Base-by-base conservation (phyloP, 2,888 invertebrate genomes). In the Aphelenchoides bicaudatus region DNA sequence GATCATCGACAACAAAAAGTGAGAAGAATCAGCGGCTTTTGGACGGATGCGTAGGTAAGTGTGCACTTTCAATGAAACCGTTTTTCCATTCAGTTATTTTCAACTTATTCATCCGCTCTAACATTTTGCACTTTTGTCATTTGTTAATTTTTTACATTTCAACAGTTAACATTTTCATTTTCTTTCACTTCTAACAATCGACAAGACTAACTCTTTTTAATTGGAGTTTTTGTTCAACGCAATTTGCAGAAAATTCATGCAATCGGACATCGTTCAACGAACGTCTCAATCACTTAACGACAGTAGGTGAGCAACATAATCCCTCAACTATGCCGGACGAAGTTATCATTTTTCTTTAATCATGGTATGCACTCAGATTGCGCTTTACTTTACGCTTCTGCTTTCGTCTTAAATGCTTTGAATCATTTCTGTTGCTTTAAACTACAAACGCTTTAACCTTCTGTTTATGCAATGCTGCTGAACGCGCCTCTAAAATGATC, bases 271-370 rank as follows among this genome's bases (percentile, higher is more conserved):
- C 23, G 49, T 23, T 5, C 10, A 16, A 10, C 28, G 28, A 31
- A 30, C 19, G 31, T 13, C 49, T 48, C 30, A 25, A 25, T 25
- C 28, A 29, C 6, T 6, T 16, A 19, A 48, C 37, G 21, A 19
- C 52, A n/a, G n/a, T n/a, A n/a, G n/a, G n/a, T n/a, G n/a, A n/a
- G n/a, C n/a, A n/a, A n/a, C 43, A n/a, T 21, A 34, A 10, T 34
- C 34, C 34, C 34, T 16, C 49, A 30, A 51, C 31, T 25, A 37
- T 27, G 13, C 52, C 52, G 8, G 52, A 51, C 8, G 52, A 51
- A 34, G 52, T 51, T 19, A 39, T 51, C 52, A 51, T 51, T 39
- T 51, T 51, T 30, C 37, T 51, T 31, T 51, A 16, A 51, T 21
- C 19, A 19, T 13, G 25, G 23, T 46, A 51, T 48, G 52, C 39